Conservation (phyloP, 2,797 vertebrate genomes). For the Enteromius anoplus region DNA sequence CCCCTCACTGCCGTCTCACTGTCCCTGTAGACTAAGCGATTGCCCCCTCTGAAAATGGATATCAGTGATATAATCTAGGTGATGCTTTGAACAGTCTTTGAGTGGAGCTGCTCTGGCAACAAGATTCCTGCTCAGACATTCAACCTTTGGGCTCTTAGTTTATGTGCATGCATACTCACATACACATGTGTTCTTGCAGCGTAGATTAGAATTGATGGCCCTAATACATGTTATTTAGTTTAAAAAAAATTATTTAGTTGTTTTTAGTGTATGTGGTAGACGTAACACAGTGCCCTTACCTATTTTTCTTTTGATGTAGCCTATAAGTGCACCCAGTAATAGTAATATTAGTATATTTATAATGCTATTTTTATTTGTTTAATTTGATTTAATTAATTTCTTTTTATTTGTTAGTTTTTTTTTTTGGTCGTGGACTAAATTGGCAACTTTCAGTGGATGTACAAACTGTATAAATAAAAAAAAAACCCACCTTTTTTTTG, state of each 20-base stretch:
- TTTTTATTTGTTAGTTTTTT: not conserved
- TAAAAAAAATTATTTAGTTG: not conserved
- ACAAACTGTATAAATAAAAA: not conserved
- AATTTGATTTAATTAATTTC: not conserved
- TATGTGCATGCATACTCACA: not conserved
- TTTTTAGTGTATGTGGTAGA: not conserved
- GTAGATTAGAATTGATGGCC: not conserved
- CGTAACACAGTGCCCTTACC: not conserved
- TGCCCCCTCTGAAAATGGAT: conserved; percentile 77
- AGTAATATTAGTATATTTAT: no score
- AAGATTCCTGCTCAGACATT: conserved; percentile 28
- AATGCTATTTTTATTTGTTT: not conserved
- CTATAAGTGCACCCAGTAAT: no score
- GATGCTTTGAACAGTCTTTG: conserved; percentile 65
- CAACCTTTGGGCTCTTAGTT: conserved; percentile 9
- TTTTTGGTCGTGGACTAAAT: not conserved
- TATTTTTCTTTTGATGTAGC: no score
- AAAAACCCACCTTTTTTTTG: not conserved
- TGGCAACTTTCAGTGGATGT: not conserved
- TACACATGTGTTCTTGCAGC: not conserved
- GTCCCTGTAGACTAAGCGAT: conserved; percentile 65
- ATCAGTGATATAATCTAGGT: conserved; percentile 78
- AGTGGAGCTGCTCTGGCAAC: conserved; percentile 23
- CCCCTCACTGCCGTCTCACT: conserved; percentile 43
- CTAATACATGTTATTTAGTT: not conserved